Percentiles rank a stretch among this genome's conserved stretches.
Evolutionary conservation across 2,888 invertebrate species (phyloP).

Genomic region (Microplitis deprimator): DNA sequence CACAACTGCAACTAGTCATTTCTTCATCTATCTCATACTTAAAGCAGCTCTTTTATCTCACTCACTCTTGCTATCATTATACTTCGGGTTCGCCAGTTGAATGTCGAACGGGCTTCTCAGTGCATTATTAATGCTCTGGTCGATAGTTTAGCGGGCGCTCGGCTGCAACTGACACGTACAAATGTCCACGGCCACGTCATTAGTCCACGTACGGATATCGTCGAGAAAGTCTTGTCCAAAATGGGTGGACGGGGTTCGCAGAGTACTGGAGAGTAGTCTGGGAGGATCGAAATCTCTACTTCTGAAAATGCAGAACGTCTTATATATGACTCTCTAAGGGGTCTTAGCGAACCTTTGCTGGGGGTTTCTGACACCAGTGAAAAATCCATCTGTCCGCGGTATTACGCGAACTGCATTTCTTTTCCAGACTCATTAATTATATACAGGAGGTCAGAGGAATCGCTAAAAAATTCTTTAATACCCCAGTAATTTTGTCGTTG

Average conservation of each 20-base stretch:
- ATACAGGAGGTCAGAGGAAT: not conserved
- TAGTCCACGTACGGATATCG: conserved; percentile 59
- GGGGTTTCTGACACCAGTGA: conserved; percentile 24
- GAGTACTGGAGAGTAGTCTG: not conserved
- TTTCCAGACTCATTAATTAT: conserved; percentile 21
- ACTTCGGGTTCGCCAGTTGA: not conserved
- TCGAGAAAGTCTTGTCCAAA: conserved; percentile 47
- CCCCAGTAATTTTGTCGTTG: conserved; percentile 20
- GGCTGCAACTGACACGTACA: conserved; percentile 67
- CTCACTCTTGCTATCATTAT: not conserved
- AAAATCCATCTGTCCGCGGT: conserved; percentile 38
- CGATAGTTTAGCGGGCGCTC: conserved; percentile 65
- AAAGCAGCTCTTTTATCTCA: not conserved
- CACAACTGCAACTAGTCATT: not conserved
- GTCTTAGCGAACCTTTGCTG: not conserved
- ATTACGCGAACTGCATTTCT: conserved; percentile 25
- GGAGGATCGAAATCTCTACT: not conserved
- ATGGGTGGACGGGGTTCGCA: conserved; percentile 12
- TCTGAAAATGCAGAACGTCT: conserved; percentile 40
- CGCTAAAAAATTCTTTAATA: conserved; percentile 11
- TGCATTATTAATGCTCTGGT: conserved; percentile 67
- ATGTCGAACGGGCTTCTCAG: conserved; percentile 56
- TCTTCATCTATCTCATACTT: not conserved
- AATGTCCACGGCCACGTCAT: conserved; percentile 66
- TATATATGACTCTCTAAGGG: conserved; percentile 34